phyloP scores from a whole-genome alignment of 2,888 invertebrate species.

The Drosophila gaucha region DNA sequence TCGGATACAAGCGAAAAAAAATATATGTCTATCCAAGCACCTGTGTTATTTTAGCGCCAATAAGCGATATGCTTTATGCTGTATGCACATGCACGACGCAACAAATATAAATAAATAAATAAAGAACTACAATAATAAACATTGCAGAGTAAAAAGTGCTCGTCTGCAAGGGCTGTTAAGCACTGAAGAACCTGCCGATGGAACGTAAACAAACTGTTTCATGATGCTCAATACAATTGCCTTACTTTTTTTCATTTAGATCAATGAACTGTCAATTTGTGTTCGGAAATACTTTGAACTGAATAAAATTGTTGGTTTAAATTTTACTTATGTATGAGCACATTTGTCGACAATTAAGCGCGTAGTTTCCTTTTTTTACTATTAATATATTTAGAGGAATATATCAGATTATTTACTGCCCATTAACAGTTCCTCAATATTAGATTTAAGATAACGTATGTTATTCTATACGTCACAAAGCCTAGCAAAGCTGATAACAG shows the following conservation, averaged over 20 bases:
- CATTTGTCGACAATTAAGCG: background rate
- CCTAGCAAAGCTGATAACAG: background rate
- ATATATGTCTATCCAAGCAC: conserved; percentile 33
- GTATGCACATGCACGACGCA: conserved; percentile 40
- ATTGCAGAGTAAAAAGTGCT: conserved; percentile 8
- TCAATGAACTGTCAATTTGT: conserved; percentile 42
- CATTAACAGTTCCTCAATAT: too few relatives aligned
- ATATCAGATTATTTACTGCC: too few relatives aligned
- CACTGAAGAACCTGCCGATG: conserved; percentile 16
- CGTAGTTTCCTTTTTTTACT: too few relatives aligned
- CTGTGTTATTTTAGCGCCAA: conserved; percentile 69
- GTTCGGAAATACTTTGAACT: background rate
- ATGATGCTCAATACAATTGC: conserved; percentile 9
- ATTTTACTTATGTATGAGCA: background rate
- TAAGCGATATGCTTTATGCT: conserved; percentile 54
- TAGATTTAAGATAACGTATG: too few relatives aligned
- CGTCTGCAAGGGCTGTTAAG: conserved; percentile 11
- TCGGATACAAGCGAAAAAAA: conserved; percentile 24
- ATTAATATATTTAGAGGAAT: too few relatives aligned
- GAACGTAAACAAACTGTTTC: conserved; percentile 35
- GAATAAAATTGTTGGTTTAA: background rate
- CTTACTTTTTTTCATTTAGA: conserved; percentile 9
- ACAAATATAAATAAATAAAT: conserved; percentile 44
- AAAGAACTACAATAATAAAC: conserved; percentile 30
- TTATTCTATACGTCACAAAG: background rate